Percentiles rank a stretch among this genome's conserved stretches.
Evolutionary conservation across 64 coral and sea anemone species (phyloP).

Genomic region (Pocillopora damicornis): DNA sequence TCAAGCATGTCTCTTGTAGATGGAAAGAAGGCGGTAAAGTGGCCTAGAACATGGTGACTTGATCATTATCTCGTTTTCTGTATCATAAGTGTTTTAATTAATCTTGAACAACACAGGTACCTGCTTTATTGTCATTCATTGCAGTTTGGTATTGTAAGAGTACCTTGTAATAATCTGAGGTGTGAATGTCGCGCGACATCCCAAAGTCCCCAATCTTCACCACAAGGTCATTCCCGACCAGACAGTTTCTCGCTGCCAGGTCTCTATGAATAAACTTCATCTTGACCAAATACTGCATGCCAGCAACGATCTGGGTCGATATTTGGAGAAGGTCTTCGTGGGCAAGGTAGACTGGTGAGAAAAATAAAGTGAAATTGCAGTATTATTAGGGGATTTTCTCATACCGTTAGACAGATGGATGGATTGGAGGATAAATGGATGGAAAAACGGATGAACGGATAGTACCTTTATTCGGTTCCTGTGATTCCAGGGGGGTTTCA

Average conservation of each 20-base stretch:
- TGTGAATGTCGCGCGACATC: conserved; percentile 86
- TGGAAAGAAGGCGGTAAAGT: too few relatives aligned
- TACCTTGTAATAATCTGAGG: conserved; percentile 95
- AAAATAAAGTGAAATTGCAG: background rate
- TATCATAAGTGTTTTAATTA: background rate
- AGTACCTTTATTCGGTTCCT: conserved; percentile 47
- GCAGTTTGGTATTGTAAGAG: background rate
- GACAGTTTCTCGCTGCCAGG: conserved; percentile 86
- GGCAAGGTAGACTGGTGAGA: conserved; percentile 44
- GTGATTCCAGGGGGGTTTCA: conserved; percentile 34
- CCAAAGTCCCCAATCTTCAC: conserved; percentile 96
- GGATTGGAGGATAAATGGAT: too few relatives aligned
- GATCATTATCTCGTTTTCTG: too few relatives aligned
- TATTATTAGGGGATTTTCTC: too few relatives aligned
- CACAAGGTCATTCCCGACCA: conserved; percentile 63
- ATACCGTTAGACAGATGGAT: too few relatives aligned
- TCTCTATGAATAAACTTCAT: conserved; percentile 91
- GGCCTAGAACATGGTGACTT: too few relatives aligned
- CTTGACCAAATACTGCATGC: conserved; percentile 67
- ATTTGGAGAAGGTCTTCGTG: conserved; percentile 78
- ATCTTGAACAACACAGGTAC: too few relatives aligned
- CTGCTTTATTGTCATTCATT: background rate
- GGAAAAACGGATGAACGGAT: too few relatives aligned
- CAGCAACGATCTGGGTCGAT: conserved; percentile 63
- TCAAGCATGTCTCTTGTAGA: too few relatives aligned